Conservation (phyloP, 35 echinoderm and acorn worm genomes). For the Heliocidaris erythrogramma region DNA sequence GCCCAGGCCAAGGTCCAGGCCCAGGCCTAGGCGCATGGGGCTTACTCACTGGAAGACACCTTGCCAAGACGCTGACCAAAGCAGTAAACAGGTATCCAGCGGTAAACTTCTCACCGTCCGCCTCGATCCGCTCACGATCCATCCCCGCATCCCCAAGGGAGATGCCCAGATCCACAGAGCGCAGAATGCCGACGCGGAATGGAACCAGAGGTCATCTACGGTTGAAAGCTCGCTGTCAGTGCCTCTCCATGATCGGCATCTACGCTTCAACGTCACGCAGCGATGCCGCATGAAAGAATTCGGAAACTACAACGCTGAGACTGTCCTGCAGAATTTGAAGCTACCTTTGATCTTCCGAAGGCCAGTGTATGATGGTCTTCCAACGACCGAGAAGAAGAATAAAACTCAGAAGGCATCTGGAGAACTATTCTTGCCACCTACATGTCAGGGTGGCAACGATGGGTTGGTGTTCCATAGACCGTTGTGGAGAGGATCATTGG, state of each 20-base stretch:
- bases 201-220: neutral
- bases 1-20: too few relatives aligned
- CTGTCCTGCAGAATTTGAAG: neutral
- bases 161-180: neutral
- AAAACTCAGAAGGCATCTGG: neutral
- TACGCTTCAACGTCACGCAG: slow-evolving; percentile 29
- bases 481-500: slow-evolving; percentile 22
- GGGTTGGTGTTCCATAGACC: neutral
- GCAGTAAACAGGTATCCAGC: neutral
- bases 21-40: neutral
- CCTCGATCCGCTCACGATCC: neutral
- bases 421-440: neutral
- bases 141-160: neutral
- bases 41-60: slow-evolving; percentile 22
- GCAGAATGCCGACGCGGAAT: neutral
- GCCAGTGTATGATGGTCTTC: neutral
- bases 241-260: neutral
- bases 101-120: neutral
- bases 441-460: neutral
- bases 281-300: slow-evolving; percentile 38
- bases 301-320: slow-evolving; percentile 36
- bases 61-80: neutral
- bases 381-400: neutral
- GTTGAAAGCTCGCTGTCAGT: neutral
- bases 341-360: slow-evolving; percentile 31